A percentile compares a stretch with the other conserved stretches of the same genome.
These are phyloP conservation scores for Passer domesticus DNA, from an alignment of 2,113 vertebrate genomes.

Conservation along the genomic window DNA sequence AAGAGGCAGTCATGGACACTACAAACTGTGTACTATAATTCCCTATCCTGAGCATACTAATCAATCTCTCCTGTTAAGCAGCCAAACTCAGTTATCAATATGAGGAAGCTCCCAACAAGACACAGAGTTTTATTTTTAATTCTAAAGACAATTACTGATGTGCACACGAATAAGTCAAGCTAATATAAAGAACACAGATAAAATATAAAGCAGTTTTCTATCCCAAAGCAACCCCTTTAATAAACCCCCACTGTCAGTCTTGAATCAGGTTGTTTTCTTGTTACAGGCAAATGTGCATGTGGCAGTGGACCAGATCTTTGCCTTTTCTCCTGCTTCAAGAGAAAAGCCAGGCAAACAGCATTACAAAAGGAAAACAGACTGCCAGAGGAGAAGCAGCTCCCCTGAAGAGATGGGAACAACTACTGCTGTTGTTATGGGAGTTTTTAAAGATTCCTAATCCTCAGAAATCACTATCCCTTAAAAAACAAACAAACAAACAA, in stretches of 20 bases:
- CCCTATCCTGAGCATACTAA: not conserved
- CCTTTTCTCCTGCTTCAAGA: not conserved
- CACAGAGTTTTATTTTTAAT: not conserved
- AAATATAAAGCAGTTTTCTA: not conserved
- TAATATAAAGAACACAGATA: not conserved
- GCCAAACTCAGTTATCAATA: not conserved
- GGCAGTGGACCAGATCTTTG: not conserved
- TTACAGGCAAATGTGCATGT: not conserved
- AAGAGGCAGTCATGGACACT: not conserved
- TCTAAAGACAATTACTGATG: not conserved
- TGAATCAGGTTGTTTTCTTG: not conserved
- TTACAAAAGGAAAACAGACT: not conserved
- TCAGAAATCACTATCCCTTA: not conserved
- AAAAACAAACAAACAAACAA: not conserved
- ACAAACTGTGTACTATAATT: not conserved
- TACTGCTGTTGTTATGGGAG: not conserved
- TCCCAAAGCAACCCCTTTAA: not conserved
- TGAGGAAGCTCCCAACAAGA: constrained; percentile 30
- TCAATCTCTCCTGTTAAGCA: not conserved
- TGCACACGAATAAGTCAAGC: not conserved
- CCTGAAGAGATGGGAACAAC: not conserved
- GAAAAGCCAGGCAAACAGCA: not conserved
- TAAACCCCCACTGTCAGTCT: not conserved
- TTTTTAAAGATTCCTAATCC: not conserved
- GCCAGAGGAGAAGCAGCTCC: not conserved